Evolutionary conservation across 2,888 invertebrate genomes (phyloP).

Genomic region (Nephrotoma flavescens): DNA sequence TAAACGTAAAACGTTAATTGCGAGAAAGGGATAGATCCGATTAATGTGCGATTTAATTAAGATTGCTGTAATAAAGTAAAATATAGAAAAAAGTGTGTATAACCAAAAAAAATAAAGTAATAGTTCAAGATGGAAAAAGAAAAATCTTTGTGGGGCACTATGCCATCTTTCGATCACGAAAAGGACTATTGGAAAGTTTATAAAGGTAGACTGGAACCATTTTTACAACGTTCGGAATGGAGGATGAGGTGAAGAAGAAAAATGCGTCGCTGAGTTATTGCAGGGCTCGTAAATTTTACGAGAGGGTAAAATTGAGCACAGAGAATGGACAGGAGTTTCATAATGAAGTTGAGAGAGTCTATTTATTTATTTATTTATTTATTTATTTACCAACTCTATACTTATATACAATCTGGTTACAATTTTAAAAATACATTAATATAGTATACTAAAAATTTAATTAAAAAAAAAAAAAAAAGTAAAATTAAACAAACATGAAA

Average conservation of each 20-base stretch:
- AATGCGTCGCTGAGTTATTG: background rate
- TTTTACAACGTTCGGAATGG: background rate
- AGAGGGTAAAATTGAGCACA: background rate
- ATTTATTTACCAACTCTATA: too few species aligned
- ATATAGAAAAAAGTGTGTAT: too few species aligned
- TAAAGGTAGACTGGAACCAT: too few species aligned
- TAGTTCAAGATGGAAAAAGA: background rate
- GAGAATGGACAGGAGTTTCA: background rate
- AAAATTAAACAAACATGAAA: too few species aligned
- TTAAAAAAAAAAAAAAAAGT: too few species aligned
- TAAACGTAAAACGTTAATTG: background rate
- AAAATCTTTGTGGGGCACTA: background rate
- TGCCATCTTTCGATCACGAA: background rate
- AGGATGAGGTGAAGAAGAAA: background rate
- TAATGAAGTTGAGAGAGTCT: background rate
- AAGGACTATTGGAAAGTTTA: background rate
- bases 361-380: too few species aligned
- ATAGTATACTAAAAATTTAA: too few species aligned
- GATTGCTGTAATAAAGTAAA: background rate
- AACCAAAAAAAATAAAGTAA: background rate
- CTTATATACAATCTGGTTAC: too few species aligned
- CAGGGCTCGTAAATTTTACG: background rate
- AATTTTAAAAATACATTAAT: too few species aligned
- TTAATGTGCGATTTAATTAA: too few species aligned
- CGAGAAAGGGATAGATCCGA: background rate